A percentile compares a stretch with the other conserved stretches of the same genome.
Conservation (phyloP, 2,888 invertebrate species). For the Spisula solida region DNA sequence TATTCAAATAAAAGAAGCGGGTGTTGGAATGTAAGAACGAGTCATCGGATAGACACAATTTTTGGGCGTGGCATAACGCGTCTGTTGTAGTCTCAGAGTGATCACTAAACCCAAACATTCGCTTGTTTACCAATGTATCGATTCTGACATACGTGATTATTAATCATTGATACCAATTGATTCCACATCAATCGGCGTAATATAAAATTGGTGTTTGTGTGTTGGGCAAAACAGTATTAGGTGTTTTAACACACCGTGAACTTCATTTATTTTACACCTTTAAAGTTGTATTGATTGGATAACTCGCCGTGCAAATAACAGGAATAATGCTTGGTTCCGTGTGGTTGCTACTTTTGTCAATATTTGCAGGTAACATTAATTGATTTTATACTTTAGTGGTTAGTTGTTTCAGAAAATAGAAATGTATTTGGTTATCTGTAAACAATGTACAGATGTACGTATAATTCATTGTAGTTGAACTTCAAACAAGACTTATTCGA, state of each 20-base stretch:
- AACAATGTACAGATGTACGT: background rate
- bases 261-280: background rate
- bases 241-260: background rate
- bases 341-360: background rate
- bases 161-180: background rate
- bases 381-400: background rate
- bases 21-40: background rate
- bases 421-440: too few species aligned
- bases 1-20: background rate
- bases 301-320: background rate
- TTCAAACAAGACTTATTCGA: background rate
- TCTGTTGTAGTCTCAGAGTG: background rate
- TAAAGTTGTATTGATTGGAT: background rate
- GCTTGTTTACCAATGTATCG: constrained; percentile 4
- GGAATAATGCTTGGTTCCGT: background rate
- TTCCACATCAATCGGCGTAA: background rate
- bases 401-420: background rate
- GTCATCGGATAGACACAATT: background rate
- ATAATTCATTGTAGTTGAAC: background rate
- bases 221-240: background rate
- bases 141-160: background rate
- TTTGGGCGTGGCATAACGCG: background rate
- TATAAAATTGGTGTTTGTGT: background rate
- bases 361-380: constrained; percentile 7
- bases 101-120: too few species aligned